Conservation (phyloP, 2,113 vertebrate genomes). For the Notechis scutatus region DNA sequence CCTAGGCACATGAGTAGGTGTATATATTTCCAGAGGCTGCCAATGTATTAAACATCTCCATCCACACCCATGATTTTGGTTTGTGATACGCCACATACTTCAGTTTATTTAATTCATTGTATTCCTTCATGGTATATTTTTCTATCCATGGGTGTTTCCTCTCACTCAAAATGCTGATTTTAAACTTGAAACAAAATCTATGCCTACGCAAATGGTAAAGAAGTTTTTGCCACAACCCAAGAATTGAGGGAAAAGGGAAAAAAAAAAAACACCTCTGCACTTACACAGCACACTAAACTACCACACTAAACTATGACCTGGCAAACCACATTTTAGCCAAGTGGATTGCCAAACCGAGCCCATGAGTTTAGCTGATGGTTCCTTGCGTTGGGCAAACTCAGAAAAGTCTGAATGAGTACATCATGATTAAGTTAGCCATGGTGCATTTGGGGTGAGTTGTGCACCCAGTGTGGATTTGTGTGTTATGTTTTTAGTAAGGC, state of each 20-base stretch:
- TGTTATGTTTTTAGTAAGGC: background rate
- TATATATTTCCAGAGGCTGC: slow-evolving; percentile 16
- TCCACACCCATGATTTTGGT: slow-evolving; percentile 20
- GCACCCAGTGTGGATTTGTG: background rate
- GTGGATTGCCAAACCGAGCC: background rate
- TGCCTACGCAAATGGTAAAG: background rate
- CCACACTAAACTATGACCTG: background rate
- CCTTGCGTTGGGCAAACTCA: background rate
- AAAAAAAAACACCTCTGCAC: background rate
- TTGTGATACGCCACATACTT: slow-evolving; percentile 15
- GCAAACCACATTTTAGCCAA: background rate
- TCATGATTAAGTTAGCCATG: background rate
- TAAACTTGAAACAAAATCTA: background rate
- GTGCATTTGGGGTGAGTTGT: background rate
- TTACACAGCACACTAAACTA: background rate
- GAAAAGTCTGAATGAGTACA: background rate
- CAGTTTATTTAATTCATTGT: slow-evolving; percentile 8
- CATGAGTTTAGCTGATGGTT: background rate
- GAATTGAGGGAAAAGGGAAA: background rate
- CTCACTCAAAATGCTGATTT: background rate
- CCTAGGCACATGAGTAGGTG: slow-evolving; percentile 29
- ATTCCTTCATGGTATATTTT: background rate
- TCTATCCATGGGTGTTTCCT: background rate
- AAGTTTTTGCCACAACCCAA: background rate
- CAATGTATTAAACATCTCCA: slow-evolving; percentile 16